phyloP scores from a whole-genome alignment of 92 coral and sea anemone genomes.

The Phenganax subtilis region DNA sequence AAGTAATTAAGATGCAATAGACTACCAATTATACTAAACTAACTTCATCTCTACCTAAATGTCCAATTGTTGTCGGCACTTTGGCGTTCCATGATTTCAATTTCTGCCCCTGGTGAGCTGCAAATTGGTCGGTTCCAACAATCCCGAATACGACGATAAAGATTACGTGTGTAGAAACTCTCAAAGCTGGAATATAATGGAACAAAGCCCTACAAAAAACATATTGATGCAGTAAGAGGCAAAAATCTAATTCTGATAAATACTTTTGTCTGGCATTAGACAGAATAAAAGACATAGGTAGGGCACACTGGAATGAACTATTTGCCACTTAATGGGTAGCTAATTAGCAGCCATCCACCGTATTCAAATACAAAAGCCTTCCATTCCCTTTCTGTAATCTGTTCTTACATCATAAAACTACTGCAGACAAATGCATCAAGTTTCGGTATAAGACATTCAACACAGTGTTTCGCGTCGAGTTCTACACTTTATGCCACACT shows the following conservation, averaged over 20 bases:
- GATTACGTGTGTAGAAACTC: conserved; percentile 93
- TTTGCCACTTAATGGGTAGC: no score
- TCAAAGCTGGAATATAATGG: conserved; percentile 96
- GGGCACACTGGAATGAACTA: no score
- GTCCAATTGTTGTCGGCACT: conserved; percentile 84
- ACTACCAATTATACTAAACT: not conserved
- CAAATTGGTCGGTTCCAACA: conserved; percentile 96
- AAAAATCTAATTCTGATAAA: no score
- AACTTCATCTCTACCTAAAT: conserved; percentile 54
- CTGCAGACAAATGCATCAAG: not conserved
- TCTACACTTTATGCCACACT: no score
- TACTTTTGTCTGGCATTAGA: no score
- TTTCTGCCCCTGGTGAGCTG: conserved; percentile 88
- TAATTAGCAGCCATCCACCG: no score
- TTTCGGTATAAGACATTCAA: no score
- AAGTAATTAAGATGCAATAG: not conserved
- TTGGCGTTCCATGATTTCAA: conserved; percentile 67
- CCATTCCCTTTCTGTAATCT: no score
- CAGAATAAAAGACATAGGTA: no score
- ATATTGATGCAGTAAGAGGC: not conserved
- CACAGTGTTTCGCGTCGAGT: no score
- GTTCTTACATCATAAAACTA: not conserved
- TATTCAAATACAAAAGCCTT: no score
- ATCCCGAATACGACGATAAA: conserved; percentile 80
- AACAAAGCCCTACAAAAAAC: conserved; percentile 70